A percentile compares a stretch with the other conserved stretches of the same genome.
These are phyloP conservation scores for Bubo bubo DNA, from an alignment of 2,113 vertebrate genomes.

Conservation along the genomic window DNA sequence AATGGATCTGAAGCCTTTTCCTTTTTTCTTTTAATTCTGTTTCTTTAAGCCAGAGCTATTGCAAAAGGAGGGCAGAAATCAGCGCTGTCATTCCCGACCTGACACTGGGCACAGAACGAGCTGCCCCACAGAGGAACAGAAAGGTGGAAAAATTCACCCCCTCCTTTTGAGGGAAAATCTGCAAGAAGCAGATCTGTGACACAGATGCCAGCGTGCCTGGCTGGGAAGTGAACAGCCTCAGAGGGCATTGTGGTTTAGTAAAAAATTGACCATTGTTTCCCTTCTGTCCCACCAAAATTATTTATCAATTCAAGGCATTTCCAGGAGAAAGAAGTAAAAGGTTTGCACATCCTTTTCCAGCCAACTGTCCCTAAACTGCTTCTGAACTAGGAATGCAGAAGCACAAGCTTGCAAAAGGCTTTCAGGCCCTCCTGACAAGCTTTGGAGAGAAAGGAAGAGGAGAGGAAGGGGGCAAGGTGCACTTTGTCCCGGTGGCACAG, in stretches of 20 bases:
- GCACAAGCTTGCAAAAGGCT: not conserved
- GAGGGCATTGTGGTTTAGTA: not conserved
- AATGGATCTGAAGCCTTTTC: not conserved
- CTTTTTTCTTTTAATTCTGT: not conserved
- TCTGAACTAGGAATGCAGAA: not conserved
- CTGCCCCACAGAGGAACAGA: not conserved
- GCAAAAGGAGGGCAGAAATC: not conserved
- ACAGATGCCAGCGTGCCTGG: not conserved
- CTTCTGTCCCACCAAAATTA: not conserved
- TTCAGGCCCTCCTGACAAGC: not conserved
- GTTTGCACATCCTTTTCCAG: not conserved
- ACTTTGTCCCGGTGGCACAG: not conserved
- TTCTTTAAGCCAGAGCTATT: not conserved
- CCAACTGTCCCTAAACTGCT: not conserved
- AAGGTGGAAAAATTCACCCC: not conserved
- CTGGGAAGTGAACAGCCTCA: not conserved
- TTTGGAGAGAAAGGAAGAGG: not conserved
- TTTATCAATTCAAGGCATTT: not conserved
- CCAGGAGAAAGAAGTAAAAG: not conserved
- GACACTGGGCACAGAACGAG: not conserved
- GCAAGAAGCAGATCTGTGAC: not conserved
- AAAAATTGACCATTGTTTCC: not conserved
- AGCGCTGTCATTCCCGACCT: fast-evolving
- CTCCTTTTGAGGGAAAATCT: not conserved
- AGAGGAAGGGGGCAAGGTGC: not conserved